These are phyloP conservation scores for Centroberyx gerrardi DNA, from an alignment of 2,797 vertebrate genomes.

Conservation along the genomic window DNA sequence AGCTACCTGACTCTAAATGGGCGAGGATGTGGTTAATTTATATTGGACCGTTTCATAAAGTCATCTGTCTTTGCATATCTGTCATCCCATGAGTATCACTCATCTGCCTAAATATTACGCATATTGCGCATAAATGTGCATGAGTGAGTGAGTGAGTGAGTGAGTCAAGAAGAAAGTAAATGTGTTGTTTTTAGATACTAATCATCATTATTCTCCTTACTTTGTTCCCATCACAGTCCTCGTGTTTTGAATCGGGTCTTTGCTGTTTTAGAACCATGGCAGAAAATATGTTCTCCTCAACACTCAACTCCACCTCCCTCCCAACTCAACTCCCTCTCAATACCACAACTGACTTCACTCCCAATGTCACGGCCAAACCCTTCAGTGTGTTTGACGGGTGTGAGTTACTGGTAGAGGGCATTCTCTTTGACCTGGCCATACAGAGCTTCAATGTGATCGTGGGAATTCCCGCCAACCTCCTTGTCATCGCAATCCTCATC, in stretches of 20 bases:
- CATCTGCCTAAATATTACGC: too few relatives aligned
- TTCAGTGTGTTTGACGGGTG: slow-evolving; percentile 85
- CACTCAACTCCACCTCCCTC: slow-evolving; percentile 26
- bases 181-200: neutral
- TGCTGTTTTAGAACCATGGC: slow-evolving; percentile 67
- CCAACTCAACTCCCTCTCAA: slow-evolving; percentile 31
- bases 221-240: slow-evolving; percentile 29
- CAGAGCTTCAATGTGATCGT: slow-evolving; percentile 82
- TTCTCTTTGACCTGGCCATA: slow-evolving; percentile 82
- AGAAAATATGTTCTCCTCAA: neutral
- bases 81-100: too few relatives aligned
- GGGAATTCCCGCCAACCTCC: slow-evolving; percentile 84
- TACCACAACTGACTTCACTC: slow-evolving; percentile 7
- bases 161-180: neutral
- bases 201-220: neutral
- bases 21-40: neutral
- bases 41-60: neutral
- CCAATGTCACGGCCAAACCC: slow-evolving; percentile 66
- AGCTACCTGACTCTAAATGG: neutral
- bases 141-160: neutral
- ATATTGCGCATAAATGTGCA: neutral
- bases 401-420: slow-evolving; percentile 68
- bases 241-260: neutral
- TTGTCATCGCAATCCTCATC: slow-evolving; percentile 81
- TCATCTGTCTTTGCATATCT: neutral